A percentile compares a stretch with the other conserved stretches of the same genome.
phyloP scores from a whole-genome alignment of 2,888 invertebrate genomes.

The Aplocera efformata region DNA sequence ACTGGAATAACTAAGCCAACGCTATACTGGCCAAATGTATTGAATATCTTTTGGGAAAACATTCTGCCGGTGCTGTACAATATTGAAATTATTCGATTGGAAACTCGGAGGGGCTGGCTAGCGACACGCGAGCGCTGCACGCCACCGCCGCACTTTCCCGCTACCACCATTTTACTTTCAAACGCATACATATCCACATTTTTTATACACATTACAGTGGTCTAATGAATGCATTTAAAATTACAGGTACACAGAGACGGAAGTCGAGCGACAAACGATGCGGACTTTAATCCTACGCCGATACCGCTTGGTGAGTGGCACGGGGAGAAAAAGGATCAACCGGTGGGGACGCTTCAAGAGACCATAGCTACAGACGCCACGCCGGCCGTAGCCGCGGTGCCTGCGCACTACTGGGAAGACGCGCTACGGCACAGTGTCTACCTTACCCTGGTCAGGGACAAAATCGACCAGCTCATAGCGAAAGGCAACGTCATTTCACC shows the following conservation, averaged over 20 bases:
- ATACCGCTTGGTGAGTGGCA: constrained; percentile 66
- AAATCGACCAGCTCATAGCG: constrained; percentile 73
- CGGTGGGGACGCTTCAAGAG: constrained; percentile 50
- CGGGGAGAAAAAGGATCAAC: constrained; percentile 36
- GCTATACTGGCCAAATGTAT: constrained; percentile 16
- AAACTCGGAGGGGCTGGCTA: constrained; percentile 53
- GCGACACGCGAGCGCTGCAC: constrained; percentile 54
- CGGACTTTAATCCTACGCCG: constrained; percentile 65
- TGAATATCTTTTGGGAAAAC: constrained; percentile 22
- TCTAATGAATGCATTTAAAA: constrained; percentile 26
- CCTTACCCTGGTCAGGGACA: constrained; percentile 81
- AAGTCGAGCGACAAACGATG: constrained; percentile 45
- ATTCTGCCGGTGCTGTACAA: constrained; percentile 27
- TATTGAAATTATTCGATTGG: constrained; percentile 60
- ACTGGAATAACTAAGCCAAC: not conserved
- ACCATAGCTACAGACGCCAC: constrained; percentile 42
- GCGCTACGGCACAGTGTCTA: constrained; percentile 85
- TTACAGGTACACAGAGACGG: constrained; percentile 58
- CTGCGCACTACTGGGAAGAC: constrained; percentile 83
- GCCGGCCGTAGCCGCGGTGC: constrained; percentile 41
- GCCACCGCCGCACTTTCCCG: constrained; percentile 68
- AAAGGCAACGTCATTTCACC: constrained; percentile 50
- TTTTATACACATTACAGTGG: constrained; percentile 37
- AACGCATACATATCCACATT: constrained; percentile 62
- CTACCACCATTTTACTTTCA: constrained; percentile 73